Percentiles rank a stretch among this genome's conserved stretches.
Evolutionary conservation across 2,113 vertebrate genomes (phyloP).

Genomic region (Hydrochoerus hydrochaeris): DNA sequence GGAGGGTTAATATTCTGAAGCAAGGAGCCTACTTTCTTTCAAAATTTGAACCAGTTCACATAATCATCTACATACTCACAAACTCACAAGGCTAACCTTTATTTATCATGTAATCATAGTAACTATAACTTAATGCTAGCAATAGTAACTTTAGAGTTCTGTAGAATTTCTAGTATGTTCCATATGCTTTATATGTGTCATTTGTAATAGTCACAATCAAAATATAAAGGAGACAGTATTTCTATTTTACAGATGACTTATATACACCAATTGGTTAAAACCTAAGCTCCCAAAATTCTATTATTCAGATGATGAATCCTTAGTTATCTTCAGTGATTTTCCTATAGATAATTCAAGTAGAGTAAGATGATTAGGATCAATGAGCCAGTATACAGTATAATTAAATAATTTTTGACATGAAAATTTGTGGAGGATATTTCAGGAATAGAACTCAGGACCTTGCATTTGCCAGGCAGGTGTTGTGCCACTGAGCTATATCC

Average conservation of each 20-base stretch:
- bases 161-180: neutral
- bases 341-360: neutral
- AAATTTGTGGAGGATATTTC: too few relatives aligned
- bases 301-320: neutral
- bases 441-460: too few relatives aligned
- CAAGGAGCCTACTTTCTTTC: neutral
- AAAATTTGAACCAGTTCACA: neutral
- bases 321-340: neutral
- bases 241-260: neutral
- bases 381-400: neutral
- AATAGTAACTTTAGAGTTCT: neutral
- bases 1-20: slow-evolving; percentile 16
- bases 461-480: too few relatives aligned
- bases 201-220: neutral
- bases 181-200: neutral
- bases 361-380: neutral
- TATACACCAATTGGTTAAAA: neutral
- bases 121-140: slow-evolving; percentile 33
- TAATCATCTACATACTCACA: neutral
- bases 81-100: slow-evolving; percentile 1
- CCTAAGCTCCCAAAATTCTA: neutral
- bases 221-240: neutral
- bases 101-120: neutral
- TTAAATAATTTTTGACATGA: neutral
- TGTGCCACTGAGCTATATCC: too few relatives aligned